Evolutionary conservation across 2,797 vertebrate species (phyloP).

Genomic region (Enteromius mattozi): DNA sequence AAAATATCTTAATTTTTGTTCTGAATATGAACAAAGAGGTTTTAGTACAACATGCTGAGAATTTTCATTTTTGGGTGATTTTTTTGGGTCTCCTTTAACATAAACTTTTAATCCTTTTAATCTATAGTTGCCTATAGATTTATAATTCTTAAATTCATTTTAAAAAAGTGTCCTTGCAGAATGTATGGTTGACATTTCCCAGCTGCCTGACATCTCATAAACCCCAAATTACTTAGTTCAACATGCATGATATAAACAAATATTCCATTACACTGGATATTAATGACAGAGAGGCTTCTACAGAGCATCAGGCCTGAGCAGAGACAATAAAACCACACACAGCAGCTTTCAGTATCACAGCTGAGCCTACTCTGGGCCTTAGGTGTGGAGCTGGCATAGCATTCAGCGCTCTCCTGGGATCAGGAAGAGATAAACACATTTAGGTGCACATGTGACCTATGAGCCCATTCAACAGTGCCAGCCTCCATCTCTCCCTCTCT

Average conservation of each 20-base stretch:
- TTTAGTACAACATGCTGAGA: no score
- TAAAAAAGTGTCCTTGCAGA: background rate
- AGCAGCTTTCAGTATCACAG: conserved; percentile 32
- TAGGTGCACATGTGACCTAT: conserved; percentile 39
- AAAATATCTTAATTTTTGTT: background rate
- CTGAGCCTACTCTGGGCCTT: conserved; percentile 28
- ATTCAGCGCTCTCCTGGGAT: conserved; percentile 14
- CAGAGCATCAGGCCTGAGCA: background rate
- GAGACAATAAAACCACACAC: conserved; percentile 26
- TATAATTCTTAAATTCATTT: background rate
- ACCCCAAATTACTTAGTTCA: background rate
- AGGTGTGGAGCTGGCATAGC: conserved; percentile 30
- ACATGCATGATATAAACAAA: background rate
- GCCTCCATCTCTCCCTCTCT: conserved; percentile 23
- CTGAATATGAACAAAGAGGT: no score
- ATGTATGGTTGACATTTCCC: background rate
- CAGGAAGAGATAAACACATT: conserved; percentile 33
- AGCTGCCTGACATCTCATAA: background rate
- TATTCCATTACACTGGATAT: background rate
- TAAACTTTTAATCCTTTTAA: background rate
- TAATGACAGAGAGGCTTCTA: background rate
- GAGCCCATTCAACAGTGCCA: background rate
- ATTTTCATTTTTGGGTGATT: no score
- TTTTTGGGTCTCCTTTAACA: no score
- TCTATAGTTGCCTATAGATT: background rate